phyloP scores from a whole-genome alignment of 2,888 invertebrate genomes.

The Byasa hedistus region DNA sequence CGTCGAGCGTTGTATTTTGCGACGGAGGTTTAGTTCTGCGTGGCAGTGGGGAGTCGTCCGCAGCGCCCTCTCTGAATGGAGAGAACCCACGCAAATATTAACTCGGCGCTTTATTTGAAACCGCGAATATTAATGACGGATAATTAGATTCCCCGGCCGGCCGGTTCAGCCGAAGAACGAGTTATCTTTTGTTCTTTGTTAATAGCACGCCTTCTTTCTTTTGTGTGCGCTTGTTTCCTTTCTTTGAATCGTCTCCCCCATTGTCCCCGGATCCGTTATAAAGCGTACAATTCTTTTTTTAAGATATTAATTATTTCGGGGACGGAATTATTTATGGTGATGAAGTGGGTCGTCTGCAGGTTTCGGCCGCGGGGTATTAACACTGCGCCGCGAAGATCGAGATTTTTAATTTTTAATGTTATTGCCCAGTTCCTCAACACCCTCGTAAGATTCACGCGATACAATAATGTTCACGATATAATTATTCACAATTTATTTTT shows the following conservation, averaged over 20 bases:
- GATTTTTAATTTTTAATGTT: not conserved
- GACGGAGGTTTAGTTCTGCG: too few relatives aligned
- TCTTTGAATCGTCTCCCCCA: slow-evolving; percentile 17
- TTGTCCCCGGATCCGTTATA: slow-evolving; percentile 12
- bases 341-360: not conserved
- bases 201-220: slow-evolving; percentile 18
- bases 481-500: too few relatives aligned
- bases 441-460: too few relatives aligned
- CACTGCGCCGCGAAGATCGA: not conserved
- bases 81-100: not conserved
- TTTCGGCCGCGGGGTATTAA: not conserved
- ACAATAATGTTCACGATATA: too few relatives aligned
- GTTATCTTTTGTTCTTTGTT: slow-evolving; percentile 16
- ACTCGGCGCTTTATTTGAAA: not conserved
- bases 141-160: slow-evolving; percentile 18
- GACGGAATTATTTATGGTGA: not conserved
- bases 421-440: too few relatives aligned
- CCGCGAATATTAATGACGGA: slow-evolving; percentile 15
- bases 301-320: slow-evolving; percentile 4
- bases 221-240: slow-evolving; percentile 15
- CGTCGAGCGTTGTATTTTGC: too few relatives aligned
- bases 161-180: slow-evolving; percentile 10
- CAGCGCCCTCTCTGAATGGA: too few relatives aligned
- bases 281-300: slow-evolving; percentile 11
- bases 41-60: too few relatives aligned